A percentile compares a stretch with the other conserved stretches of the same genome.
Evolutionary conservation across 2,888 invertebrate genomes (phyloP).

Genomic region (Caenorhabditis plicata): DNA sequence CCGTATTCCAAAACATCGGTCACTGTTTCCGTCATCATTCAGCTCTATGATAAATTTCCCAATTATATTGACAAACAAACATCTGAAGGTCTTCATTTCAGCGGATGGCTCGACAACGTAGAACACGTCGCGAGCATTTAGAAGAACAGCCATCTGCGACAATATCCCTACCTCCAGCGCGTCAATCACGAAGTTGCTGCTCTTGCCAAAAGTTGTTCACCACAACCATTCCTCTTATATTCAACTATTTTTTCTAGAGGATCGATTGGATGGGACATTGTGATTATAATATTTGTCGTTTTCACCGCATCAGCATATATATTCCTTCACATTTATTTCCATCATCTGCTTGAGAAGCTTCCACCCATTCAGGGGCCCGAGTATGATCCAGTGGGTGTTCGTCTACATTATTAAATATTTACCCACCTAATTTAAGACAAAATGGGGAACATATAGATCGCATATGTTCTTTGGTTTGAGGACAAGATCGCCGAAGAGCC

Average conservation of each 20-base stretch:
- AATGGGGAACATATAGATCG: constrained; percentile 89
- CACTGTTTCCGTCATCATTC: too few relatives aligned
- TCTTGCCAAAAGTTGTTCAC: too few relatives aligned
- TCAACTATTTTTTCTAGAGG: too few relatives aligned
- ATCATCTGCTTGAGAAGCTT: constrained; percentile 20
- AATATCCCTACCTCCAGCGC: not conserved
- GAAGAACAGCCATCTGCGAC: constrained; percentile 2
- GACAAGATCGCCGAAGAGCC: constrained; percentile 83
- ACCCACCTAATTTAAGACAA: not conserved
- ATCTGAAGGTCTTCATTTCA: too few relatives aligned
- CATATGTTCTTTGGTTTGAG: constrained; percentile 87
- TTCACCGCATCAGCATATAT: constrained; percentile 10
- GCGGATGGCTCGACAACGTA: not conserved
- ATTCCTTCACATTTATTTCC: constrained; percentile 12
- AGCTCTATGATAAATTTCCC: not conserved
- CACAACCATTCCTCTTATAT: too few relatives aligned
- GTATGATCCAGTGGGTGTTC: constrained; percentile 12
- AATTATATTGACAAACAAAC: not conserved
- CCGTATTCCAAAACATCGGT: too few relatives aligned
- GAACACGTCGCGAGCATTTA: not conserved
- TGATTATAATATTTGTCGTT: constrained; percentile 4
- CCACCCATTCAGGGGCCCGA: constrained; percentile 8
- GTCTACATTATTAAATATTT: not conserved
- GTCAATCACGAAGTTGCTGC: too few relatives aligned
- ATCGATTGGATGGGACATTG: constrained; percentile 12